Base-by-base conservation (phyloP, 2,113 vertebrate species). In the Leptosomus discolor region DNA sequence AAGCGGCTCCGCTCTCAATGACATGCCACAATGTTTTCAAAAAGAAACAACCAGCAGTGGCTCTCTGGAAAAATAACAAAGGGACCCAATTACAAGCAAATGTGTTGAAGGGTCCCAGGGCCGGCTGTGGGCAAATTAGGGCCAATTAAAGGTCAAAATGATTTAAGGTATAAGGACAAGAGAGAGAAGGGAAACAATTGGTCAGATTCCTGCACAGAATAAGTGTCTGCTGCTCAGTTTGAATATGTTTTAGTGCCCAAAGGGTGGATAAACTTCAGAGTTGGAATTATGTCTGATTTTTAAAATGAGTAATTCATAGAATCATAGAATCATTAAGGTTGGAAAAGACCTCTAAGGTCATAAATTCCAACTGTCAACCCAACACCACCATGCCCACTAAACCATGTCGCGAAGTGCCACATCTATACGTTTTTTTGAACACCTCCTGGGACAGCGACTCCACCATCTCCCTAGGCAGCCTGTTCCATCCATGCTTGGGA, bases 71-170 rank as follows among this genome's bases (percentile, higher is more conserved):
- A 95, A 94, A 98, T 97, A 98, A 98, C 97, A 98, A 98, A 97
- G 97, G 95, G 90, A 94, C 77, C 88, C 96, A 96, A 97, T 98
- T 97, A 97, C 95, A 97, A 97, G 96, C 96, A 95, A 98, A 98
- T 97, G 94, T 97, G 97, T 96, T 92, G 93, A 95, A 97, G 95
- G 97, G 96, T 96, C 96, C 92, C 96, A 95, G 95, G 88, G 95
- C 96, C 36, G 63, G 96, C 96, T 97, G 96, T 84, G 85, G 92
- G 96, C 93, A 96, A 98, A 98, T 97, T 98, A 97, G 96, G 97
- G 97, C 95, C 96, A 97, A 97, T 94, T 94, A 97, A 97, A 97
- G 97, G 97, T 98, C 97, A 98, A 96, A 97, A 96, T 97, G 95
- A 98, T 98, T 97, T 97, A 96, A 96, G 93, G 91, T 95, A 70